A percentile compares a stretch with the other conserved stretches of the same genome.
Conservation (phyloP, 2,113 vertebrate genomes). For the Globicephala melas region DNA sequence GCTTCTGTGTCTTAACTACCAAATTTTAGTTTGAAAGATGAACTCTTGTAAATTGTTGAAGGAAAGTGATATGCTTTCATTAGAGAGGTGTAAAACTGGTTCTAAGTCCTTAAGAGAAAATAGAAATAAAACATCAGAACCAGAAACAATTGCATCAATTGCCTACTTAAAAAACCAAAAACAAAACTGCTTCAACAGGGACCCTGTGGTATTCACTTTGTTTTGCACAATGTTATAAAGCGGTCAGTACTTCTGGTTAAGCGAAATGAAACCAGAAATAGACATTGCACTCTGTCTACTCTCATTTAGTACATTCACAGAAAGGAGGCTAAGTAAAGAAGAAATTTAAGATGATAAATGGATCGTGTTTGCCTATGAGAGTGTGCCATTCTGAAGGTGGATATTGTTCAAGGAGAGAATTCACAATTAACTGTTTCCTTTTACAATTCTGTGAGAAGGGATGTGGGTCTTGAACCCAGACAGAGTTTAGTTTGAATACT, state of each 20-base stretch:
- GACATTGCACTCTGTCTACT: background rate
- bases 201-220: background rate
- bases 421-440: background rate
- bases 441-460: background rate
- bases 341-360: background rate
- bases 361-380: background rate
- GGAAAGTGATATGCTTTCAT: background rate
- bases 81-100: constrained; percentile 8
- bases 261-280: background rate
- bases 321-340: background rate
- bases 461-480: background rate
- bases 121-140: background rate
- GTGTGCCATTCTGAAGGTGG: background rate
- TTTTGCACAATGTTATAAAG: background rate
- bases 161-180: background rate
- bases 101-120: constrained; percentile 8
- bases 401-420: constrained; percentile 4
- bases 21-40: background rate
- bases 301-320: background rate
- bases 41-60: background rate
- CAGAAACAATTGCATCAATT: background rate
- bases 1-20: background rate
- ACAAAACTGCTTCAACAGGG: background rate
- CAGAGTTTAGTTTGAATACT: background rate
- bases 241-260: background rate